Evolutionary conservation across 2,113 vertebrate genomes (phyloP), one percentile per base, ranked within the genome.

Genomic region (Corythornis madagascariensis): DNA sequence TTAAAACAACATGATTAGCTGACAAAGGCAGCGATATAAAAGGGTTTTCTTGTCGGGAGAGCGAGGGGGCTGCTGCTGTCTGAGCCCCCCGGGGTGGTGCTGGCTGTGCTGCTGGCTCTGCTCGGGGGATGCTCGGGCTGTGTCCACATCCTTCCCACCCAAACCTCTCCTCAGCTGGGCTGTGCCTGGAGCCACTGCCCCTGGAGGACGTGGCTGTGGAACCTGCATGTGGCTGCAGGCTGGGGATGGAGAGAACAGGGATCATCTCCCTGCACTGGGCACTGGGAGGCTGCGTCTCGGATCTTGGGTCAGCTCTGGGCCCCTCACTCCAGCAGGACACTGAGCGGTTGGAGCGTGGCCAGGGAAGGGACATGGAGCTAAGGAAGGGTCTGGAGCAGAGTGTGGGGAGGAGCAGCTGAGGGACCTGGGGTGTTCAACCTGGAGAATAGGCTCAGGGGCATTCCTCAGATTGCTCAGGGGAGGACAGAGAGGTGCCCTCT

Each of bases 1-100:
- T 96, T 93, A 95, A 76, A 88, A 85, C 74, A 67, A 9, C 83
- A 66, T 80, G 57, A 92, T 93, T 92, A 83, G 48, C 76, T 88
- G 76, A 86, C 64, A 90, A 82, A 91, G 63, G 61, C 67, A 70
- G 91, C 95, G 84, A 86, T 47, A 33, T 88, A 90, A 60, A 71
- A 12, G 47, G 6, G 20, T 85, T 57, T 66, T 66, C 20, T 74
- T 60, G 29, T n/a, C 5, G 8, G 71, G 83, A 70, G 67, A 50
- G 53, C 0, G 16, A 7, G 9, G 75, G 59, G 64, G 65, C 38
- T 78, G 80, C 52, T 31, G 64, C 69, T 15, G 61, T 1, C 5
- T 17, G 55, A 15, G 29, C 4, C 1, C 18, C 1, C 1, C 1
- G 11, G 63, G 64, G 1, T 0, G 2, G 28, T 60, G 33, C 47